phyloP scores from a whole-genome alignment of 2,797 vertebrate species.

The Rallus crepitans region DNA sequence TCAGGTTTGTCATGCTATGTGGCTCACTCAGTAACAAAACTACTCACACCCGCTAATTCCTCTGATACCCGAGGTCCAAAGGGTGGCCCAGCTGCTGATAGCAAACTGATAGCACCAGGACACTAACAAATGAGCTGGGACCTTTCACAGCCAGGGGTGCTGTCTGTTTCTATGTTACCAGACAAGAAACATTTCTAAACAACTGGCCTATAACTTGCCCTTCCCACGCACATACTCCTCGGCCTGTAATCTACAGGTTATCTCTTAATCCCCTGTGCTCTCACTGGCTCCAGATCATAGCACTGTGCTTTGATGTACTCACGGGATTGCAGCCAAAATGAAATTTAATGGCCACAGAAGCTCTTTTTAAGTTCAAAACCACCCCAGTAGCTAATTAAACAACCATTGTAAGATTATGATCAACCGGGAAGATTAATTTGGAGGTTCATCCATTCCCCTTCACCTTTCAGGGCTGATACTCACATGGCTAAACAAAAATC shows the following conservation, averaged over 20 bases:
- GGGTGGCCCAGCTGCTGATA: background rate
- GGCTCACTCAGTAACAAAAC: background rate
- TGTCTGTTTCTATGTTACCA: background rate
- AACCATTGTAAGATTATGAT: background rate
- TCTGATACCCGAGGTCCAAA: background rate
- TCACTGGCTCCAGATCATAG: background rate
- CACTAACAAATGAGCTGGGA: background rate
- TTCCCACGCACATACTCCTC: background rate
- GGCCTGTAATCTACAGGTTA: background rate
- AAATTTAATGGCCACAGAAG: background rate
- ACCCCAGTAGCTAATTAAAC: background rate
- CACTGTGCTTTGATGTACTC: background rate
- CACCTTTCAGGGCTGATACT: background rate
- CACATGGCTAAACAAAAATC: background rate
- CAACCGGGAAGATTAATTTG: background rate
- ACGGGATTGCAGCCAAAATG: background rate
- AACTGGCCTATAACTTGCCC: background rate
- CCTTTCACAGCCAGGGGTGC: background rate
- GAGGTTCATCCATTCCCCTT: background rate
- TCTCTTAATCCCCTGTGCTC: background rate
- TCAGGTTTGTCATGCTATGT: background rate
- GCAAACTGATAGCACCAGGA: background rate
- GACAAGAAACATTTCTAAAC: background rate
- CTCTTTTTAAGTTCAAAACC: background rate
- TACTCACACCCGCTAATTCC: background rate